phyloP scores from a whole-genome alignment of 2,888 invertebrate species.

The Amphiduros pacificus region DNA sequence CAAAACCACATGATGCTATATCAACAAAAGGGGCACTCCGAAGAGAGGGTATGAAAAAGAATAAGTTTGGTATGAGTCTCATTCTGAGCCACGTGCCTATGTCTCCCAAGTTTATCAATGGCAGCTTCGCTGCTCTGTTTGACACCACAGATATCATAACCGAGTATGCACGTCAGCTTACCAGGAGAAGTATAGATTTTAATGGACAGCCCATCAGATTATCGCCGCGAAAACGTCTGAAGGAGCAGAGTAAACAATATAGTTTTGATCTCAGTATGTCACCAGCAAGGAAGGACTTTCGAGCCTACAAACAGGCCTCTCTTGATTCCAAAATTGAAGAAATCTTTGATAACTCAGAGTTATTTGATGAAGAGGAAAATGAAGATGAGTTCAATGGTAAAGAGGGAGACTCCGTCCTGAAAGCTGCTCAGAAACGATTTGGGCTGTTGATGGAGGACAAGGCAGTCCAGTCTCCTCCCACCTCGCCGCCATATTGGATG shows the following conservation, averaged over 20 bases:
- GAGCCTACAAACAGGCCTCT: conserved; percentile 44
- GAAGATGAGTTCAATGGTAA: not conserved
- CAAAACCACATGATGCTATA: not conserved
- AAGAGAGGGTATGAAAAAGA: conserved; percentile 33
- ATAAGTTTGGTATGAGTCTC: conserved; percentile 85
- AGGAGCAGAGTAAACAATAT: conserved; percentile 49
- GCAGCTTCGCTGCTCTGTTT: conserved; percentile 58
- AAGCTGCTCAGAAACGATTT: not conserved
- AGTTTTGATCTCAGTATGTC: conserved; percentile 46
- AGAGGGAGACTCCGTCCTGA: not conserved
- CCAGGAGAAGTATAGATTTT: conserved; percentile 34
- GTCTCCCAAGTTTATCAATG: conserved; percentile 85
- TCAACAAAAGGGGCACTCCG: conserved; percentile 6
- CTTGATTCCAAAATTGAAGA: conserved; percentile 58
- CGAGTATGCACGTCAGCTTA: conserved; percentile 46
- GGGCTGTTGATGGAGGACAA: not conserved
- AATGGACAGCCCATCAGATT: conserved; percentile 46
- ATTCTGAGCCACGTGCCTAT: conserved; percentile 91
- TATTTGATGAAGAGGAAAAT: not conserved
- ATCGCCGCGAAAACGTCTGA: conserved; percentile 49
- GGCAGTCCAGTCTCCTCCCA: conserved; percentile 3
- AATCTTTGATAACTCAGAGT: conserved; percentile 42
- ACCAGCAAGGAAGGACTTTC: not conserved
- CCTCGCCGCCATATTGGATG: not conserved
- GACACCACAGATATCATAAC: conserved; percentile 44